Percentiles rank a stretch among this genome's conserved stretches.
Evolutionary conservation across 2,797 vertebrate species (phyloP).

Genomic region (Leucoraja ocellata): DNA sequence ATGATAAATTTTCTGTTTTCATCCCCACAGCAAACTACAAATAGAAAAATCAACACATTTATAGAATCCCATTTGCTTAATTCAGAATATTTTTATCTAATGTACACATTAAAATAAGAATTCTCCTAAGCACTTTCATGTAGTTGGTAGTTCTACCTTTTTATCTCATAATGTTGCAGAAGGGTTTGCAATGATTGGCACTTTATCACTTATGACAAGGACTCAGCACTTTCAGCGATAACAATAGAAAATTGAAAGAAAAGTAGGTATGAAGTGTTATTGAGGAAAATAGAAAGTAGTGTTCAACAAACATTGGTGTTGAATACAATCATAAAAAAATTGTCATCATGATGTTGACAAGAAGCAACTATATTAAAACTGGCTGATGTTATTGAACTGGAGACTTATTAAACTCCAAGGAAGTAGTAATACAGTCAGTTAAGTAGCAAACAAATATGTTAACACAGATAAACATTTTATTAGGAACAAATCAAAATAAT

Average conservation of each 20-base stretch:
- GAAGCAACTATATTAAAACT: not conserved
- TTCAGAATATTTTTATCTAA: not conserved
- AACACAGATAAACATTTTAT: not conserved
- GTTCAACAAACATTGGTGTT: not conserved
- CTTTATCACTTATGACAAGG: not conserved
- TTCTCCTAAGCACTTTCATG: not conserved
- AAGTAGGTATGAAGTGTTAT: not conserved
- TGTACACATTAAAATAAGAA: not conserved
- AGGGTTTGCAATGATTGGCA: not conserved
- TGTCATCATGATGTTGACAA: not conserved
- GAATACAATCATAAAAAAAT: not conserved
- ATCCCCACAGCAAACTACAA: slow-evolving; percentile 67
- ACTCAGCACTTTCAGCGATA: not conserved
- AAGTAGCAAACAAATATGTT: not conserved
- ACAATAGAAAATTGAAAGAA: not conserved
- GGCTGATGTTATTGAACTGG: not conserved
- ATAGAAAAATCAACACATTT: slow-evolving; percentile 20
- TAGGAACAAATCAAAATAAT: not conserved
- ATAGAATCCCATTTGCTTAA: not conserved
- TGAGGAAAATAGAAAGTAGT: not conserved
- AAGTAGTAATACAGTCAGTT: not conserved
- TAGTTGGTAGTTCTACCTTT: not conserved
- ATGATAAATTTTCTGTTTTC: slow-evolving; percentile 42
- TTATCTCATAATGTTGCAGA: not conserved
- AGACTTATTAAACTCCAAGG: not conserved